Percentiles rank a stretch among this genome's conserved stretches.
Conservation (phyloP, 2,888 invertebrate genomes). For the Panzeria rudis region DNA sequence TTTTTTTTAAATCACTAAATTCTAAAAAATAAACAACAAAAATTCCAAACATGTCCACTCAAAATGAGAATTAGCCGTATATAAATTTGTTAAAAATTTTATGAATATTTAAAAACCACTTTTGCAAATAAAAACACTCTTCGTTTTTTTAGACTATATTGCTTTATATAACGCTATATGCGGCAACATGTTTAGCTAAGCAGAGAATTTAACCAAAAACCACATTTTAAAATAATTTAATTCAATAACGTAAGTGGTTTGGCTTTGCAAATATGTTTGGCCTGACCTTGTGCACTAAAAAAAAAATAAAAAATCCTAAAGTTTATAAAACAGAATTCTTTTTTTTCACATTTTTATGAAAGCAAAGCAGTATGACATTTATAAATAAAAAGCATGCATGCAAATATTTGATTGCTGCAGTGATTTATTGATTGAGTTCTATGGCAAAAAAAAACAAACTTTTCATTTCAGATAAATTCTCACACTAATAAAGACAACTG, state of each 20-base stretch:
- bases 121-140: not conserved
- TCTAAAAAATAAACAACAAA: too few species aligned
- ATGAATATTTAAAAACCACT: conserved; percentile 48
- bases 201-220: conserved; percentile 29
- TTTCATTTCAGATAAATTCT: conserved; percentile 36
- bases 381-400: conserved; percentile 26
- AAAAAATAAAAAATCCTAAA: not conserved
- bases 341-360: not conserved
- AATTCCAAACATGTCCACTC: not conserved
- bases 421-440: conserved; percentile 51
- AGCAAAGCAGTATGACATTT: conserved; percentile 25
- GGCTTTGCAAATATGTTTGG: conserved; percentile 36
- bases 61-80: not conserved
- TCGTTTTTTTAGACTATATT: not conserved
- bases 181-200: conserved; percentile 1
- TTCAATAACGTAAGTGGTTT: conserved; percentile 53
- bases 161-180: conserved; percentile 20
- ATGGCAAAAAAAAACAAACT: conserved; percentile 3
- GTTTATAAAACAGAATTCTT: conserved; percentile 14
- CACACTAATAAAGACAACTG: conserved; percentile 8
- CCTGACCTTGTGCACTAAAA: conserved; percentile 53
- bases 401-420: conserved; percentile 53
- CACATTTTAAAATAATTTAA: conserved; percentile 63
- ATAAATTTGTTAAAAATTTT: conserved; percentile 37
- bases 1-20: too few species aligned